These are phyloP conservation scores for Leontocebus nigricollis DNA, from an alignment of 2,797 vertebrate genomes.

Conservation along the genomic window DNA sequence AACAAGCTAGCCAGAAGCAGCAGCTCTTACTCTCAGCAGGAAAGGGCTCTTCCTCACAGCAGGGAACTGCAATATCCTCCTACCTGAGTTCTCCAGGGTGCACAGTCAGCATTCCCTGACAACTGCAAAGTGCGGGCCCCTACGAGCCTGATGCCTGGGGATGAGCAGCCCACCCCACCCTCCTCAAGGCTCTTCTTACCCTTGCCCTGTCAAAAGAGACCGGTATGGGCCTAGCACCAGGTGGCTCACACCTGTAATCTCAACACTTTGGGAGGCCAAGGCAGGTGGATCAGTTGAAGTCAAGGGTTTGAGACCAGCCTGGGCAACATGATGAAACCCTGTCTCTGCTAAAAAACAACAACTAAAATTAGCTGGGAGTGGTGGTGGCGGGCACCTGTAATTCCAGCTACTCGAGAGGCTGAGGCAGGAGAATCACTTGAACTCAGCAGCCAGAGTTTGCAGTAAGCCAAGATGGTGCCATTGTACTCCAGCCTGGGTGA, in stretches of 20 bases:
- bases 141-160: rapidly evolving
- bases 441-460: neutral
- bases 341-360: neutral
- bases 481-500: neutral
- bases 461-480: neutral
- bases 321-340: neutral
- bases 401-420: neutral
- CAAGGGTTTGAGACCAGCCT: neutral
- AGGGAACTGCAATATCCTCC: neutral
- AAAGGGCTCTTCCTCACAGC: rapidly evolving
- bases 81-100: rapidly evolving
- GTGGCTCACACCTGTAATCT: neutral
- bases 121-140: rapidly evolving
- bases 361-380: neutral
- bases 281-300: neutral
- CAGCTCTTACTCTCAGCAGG: rapidly evolving
- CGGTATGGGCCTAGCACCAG: neutral
- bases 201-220: neutral
- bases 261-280: neutral
- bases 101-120: too few species aligned
- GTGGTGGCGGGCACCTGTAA: neutral
- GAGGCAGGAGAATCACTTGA: neutral
- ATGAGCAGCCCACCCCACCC: rapidly evolving
- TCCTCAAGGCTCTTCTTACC: neutral
- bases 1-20: neutral